Percentiles rank a stretch among this genome's conserved stretches.
phyloP scores from a whole-genome alignment of 1,140 invertebrate species.

The Melanaphis sacchari region DNA sequence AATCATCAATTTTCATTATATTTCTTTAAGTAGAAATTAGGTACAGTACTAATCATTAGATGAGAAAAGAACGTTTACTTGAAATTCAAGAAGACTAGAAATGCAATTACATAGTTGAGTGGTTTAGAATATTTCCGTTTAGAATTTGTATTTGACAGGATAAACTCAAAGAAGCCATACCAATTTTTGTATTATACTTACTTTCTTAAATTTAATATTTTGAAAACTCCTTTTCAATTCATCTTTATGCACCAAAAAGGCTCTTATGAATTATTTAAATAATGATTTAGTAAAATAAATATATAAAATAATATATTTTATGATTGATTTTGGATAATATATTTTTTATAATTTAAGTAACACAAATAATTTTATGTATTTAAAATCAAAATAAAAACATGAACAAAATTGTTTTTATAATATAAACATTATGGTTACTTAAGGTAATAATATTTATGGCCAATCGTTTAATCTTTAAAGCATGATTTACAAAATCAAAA shows the following conservation, averaged over 20 bases:
- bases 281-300: not conserved
- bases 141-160: conserved; percentile 9
- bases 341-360: not conserved
- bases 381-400: not conserved
- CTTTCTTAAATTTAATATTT: not conserved
- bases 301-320: not conserved
- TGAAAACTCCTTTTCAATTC: not conserved
- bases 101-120: not conserved
- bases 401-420: not conserved
- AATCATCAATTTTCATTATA: not conserved
- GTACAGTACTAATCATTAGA: not conserved
- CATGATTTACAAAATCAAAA: not conserved
- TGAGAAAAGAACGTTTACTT: not conserved
- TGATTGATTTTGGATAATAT: not conserved
- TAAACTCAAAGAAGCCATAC: not conserved
- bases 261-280: not conserved
- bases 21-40: not conserved
- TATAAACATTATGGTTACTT: not conserved
- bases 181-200: not conserved
- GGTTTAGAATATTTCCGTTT: not conserved
- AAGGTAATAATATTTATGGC: not conserved
- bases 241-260: not conserved
- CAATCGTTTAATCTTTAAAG: not conserved
- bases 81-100: not conserved
- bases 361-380: not conserved